Evolutionary conservation across 2,113 vertebrate species (phyloP).

Genomic region (Limanda limanda): DNA sequence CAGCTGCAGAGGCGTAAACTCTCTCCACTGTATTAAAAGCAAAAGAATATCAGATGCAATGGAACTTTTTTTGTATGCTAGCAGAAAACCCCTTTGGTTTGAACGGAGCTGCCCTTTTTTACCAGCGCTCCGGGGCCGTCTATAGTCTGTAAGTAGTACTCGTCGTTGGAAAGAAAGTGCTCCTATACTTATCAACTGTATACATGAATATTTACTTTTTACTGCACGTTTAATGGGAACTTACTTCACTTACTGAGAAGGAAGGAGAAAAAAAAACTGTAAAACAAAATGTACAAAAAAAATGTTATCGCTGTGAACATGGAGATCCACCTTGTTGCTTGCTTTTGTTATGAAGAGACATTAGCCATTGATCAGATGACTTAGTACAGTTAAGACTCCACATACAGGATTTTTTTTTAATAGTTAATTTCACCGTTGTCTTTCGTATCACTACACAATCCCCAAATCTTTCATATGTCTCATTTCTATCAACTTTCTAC

Average conservation of each 20-base stretch:
- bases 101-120: slow-evolving; percentile 85
- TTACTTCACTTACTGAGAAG: slow-evolving; percentile 85
- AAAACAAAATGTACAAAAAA: slow-evolving; percentile 78
- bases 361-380: slow-evolving; percentile 77
- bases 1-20: slow-evolving; percentile 79
- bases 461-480: slow-evolving; percentile 14
- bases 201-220: slow-evolving; percentile 96
- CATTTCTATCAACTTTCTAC: slow-evolving; percentile 56
- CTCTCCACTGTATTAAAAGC: slow-evolving; percentile 78
- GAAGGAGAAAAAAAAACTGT: slow-evolving; percentile 75
- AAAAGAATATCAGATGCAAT: slow-evolving; percentile 87
- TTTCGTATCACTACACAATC: slow-evolving; percentile 19
- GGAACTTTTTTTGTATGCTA: slow-evolving; percentile 88
- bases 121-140: slow-evolving; percentile 86
- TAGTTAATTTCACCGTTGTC: slow-evolving; percentile 14
- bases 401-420: background rate
- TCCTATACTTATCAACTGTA: slow-evolving; percentile 98
- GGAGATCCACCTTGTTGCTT: slow-evolving; percentile 86
- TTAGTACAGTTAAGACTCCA: slow-evolving; percentile 72
- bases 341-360: slow-evolving; percentile 83
- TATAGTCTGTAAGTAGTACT: slow-evolving; percentile 98
- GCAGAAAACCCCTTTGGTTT: slow-evolving; percentile 83
- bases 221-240: slow-evolving; percentile 97
- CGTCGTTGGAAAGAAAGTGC: slow-evolving; percentile 90
- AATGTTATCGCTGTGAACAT: slow-evolving; percentile 82